Base-by-base conservation (phyloP, 2,113 vertebrate genomes). In the Burhinus bistriatus region DNA sequence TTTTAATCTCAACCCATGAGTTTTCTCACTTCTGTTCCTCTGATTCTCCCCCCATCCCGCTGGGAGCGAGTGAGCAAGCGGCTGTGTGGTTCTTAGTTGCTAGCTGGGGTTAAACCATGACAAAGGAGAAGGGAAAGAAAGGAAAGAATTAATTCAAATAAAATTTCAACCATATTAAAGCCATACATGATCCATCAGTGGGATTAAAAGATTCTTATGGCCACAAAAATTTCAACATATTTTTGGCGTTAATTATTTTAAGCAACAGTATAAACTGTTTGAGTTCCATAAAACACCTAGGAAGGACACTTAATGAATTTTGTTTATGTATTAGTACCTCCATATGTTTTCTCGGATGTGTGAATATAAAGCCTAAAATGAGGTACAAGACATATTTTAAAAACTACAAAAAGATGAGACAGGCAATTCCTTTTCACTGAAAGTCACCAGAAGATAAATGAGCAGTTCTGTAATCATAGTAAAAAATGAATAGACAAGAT, bases 51-150 rank as follows among this genome's bases (percentile, higher is more conserved):
- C 10, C 8, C 8, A 21, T 65, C 20, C 9, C 1, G 0, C 16
- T 40, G 10, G 3, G 10, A 77, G 5, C 3, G 8, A 59, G 16
- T 9, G 9, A 58, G 29, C 1, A 3, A 69, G 15, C 1, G 1
- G 13, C 26, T 47, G 17, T 59, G 45, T 42, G 27, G 29, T 47
- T 3, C 15, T 36, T 65, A 40, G 8, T 25, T 36, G 29, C 26
- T 52, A 22, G 2, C 8, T 83, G 12, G 30, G 5, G 3, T 54
- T 89, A 79, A 59, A 49, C 12, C 7, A 42, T 0, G 0, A 34
- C 11, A 72, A 73, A 83, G 12, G 6, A 11, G 27, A 64, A 70
- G 4, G 9, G 12, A 79, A 68, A 30, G 13, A 69, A 62, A 57
- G 12, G 27, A 81, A 68, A 80, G 12, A 51, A 86, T 25, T 2